Conservation (phyloP, 2,888 invertebrate genomes). For the Ochropleura plecta region DNA sequence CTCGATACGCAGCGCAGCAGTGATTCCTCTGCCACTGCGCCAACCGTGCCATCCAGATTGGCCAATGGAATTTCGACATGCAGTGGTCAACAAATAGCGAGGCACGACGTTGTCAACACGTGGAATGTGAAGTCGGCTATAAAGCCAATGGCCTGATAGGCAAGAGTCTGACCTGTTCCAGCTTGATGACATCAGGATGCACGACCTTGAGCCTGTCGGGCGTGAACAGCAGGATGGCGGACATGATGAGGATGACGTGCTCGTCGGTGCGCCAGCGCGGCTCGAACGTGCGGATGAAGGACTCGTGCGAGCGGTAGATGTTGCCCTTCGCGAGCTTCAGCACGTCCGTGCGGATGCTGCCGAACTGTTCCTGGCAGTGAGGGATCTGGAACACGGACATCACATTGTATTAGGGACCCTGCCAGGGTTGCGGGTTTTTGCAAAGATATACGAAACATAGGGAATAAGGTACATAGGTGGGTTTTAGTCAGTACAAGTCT, state of each 20-base stretch:
- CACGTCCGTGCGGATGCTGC: slow-evolving; percentile 96
- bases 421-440: too few relatives aligned
- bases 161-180: slow-evolving; percentile 93
- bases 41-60: too few relatives aligned
- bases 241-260: slow-evolving; percentile 96
- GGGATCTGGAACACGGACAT: slow-evolving; percentile 91
- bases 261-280: slow-evolving; percentile 96
- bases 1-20: too few relatives aligned
- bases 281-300: slow-evolving; percentile 96
- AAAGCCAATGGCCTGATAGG: background rate
- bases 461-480: too few relatives aligned
- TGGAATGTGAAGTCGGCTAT: too few relatives aligned
- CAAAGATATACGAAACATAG: too few relatives aligned
- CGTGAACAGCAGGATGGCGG: slow-evolving; percentile 97
- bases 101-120: too few relatives aligned
- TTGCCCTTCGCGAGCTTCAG: slow-evolving; percentile 97
- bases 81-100: too few relatives aligned
- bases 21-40: too few relatives aligned
- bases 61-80: too few relatives aligned
- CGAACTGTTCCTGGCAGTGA: slow-evolving; percentile 93
- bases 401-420: background rate
- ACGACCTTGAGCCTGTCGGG: slow-evolving; percentile 95
- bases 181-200: slow-evolving; percentile 95
- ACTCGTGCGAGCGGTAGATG: slow-evolving; percentile 95
- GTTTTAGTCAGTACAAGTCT: too few relatives aligned